Percentiles rank a stretch among this genome's conserved stretches.
These are phyloP conservation scores for Papio anubis DNA, from an alignment of 2,113 vertebrate species.

Conservation along the genomic window DNA sequence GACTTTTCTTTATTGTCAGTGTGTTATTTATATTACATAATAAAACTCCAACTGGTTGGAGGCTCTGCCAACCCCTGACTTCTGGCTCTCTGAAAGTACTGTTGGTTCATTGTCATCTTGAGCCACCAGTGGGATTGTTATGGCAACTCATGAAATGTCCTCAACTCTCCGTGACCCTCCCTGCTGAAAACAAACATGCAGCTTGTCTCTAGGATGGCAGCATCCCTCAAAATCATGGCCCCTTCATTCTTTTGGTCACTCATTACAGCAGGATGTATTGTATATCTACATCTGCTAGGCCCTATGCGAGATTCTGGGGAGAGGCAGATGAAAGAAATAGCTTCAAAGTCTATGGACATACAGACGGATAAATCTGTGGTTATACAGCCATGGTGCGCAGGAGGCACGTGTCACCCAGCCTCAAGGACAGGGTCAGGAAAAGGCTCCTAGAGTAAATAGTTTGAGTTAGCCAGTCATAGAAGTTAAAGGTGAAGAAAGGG, in stretches of 20 bases:
- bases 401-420: neutral
- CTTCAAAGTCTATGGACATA: neutral
- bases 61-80: neutral
- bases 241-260: neutral
- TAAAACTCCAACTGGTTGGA: constrained; percentile 25
- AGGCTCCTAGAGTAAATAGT: neutral
- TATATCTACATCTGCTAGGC: neutral
- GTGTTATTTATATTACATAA: constrained; percentile 38
- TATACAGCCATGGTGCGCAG: neutral
- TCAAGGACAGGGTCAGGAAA: neutral
- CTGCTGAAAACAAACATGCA: neutral
- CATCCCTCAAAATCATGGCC: neutral
- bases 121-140: neutral
- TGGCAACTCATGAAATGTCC: neutral
- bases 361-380: neutral
- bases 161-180: constrained; percentile 38
- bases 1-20: constrained; percentile 24
- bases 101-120: neutral
- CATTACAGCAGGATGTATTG: neutral
- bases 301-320: neutral
- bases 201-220: neutral
- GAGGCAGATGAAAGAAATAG: neutral
- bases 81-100: neutral
- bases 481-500: neutral
- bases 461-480: neutral